phyloP scores from a whole-genome alignment of 2,113 vertebrate species.

The Sinocyclocheilus maitianheensis region DNA sequence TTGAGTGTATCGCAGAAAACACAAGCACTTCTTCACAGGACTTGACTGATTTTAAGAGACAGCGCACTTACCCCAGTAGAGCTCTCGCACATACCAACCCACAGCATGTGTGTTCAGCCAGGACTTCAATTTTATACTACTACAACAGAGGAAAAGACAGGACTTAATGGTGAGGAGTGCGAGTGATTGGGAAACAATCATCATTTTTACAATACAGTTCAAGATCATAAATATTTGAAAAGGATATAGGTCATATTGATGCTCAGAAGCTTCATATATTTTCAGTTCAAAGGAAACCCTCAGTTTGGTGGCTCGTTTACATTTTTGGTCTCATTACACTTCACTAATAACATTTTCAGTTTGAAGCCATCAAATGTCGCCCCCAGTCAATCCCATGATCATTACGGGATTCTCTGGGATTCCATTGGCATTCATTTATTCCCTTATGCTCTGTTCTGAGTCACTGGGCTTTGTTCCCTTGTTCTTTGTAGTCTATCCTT shows the following conservation, averaged over 20 bases:
- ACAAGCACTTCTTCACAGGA: slow-evolving; percentile 18
- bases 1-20: slow-evolving; percentile 4
- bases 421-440: slow-evolving; percentile 39
- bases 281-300: slow-evolving; percentile 1
- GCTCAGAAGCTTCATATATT: neutral
- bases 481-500: slow-evolving; percentile 39
- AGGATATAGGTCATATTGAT: neutral
- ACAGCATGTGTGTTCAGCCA: neutral
- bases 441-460: slow-evolving; percentile 5
- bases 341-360: slow-evolving; percentile 25
- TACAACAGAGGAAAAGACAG: neutral
- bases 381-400: slow-evolving; percentile 34
- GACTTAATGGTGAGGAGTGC: neutral
- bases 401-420: slow-evolving; percentile 14
- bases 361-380: slow-evolving; percentile 9
- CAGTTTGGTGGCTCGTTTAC: neutral
- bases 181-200: neutral
- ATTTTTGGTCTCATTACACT: neutral
- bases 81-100: neutral
- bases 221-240: neutral
- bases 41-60: slow-evolving; percentile 3
- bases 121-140: neutral
- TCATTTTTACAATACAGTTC: neutral
- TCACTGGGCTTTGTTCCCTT: slow-evolving; percentile 23
- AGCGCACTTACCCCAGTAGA: slow-evolving; percentile 4